A percentile compares a stretch with the other conserved stretches of the same genome.
Evolutionary conservation across 2,888 invertebrate genomes (phyloP).

Genomic region (Hydropsyche betteni): DNA sequence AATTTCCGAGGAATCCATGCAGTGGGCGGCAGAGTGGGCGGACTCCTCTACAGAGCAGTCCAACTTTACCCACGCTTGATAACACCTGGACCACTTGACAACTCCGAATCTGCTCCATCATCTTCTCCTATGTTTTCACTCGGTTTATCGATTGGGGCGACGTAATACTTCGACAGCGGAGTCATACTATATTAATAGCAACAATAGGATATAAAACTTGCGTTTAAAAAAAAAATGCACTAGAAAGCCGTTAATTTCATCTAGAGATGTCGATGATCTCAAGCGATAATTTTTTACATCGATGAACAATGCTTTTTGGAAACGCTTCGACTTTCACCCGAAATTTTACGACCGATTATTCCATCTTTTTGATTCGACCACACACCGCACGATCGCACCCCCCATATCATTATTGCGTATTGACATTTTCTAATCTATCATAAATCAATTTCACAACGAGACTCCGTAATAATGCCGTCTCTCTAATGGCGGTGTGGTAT

Average conservation of each 20-base stretch:
- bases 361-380: not conserved
- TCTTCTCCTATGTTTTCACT: not conserved
- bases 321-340: too few relatives aligned
- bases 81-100: slow-evolving; percentile 30
- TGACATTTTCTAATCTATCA: slow-evolving; percentile 15
- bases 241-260: too few relatives aligned
- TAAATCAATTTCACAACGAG: slow-evolving; percentile 21
- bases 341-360: too few relatives aligned
- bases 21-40: slow-evolving; percentile 1
- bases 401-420: not conserved
- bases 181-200: too few relatives aligned
- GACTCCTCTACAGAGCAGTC: not conserved
- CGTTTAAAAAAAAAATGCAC: too few relatives aligned
- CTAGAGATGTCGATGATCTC: too few relatives aligned
- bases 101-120: slow-evolving; percentile 28
- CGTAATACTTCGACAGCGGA: too few relatives aligned
- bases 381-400: not conserved
- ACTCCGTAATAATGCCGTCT: slow-evolving; percentile 3
- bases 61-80: slow-evolving; percentile 28
- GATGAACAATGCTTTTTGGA: too few relatives aligned
- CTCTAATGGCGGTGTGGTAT: slow-evolving; percentile 13
- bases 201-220: too few relatives aligned
- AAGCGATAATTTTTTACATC: too few relatives aligned
- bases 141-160: too few relatives aligned
- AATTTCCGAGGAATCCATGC: not conserved